These are phyloP conservation scores for Pyrrhura leucotis DNA, from an alignment of 2,797 vertebrate species.

Conservation along the genomic window DNA sequence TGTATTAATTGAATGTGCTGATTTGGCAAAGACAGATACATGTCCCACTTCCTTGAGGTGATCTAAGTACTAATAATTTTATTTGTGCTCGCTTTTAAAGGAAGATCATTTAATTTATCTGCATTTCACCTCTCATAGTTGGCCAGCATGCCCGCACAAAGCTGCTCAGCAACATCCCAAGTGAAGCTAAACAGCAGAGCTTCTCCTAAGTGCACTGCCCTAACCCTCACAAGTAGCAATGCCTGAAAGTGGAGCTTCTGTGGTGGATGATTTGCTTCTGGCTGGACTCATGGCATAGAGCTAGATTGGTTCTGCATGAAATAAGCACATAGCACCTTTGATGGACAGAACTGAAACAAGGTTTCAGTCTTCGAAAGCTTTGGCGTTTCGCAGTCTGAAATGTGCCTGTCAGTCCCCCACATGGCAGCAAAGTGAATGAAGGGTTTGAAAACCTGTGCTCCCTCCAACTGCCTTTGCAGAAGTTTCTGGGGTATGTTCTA, in stretches of 20 bases:
- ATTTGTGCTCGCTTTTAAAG: neutral
- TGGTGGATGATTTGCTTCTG: fast-evolving
- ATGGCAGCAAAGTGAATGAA: neutral
- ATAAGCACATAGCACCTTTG: neutral
- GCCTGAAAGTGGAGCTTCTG: neutral
- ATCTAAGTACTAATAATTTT: neutral
- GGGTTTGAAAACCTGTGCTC: neutral
- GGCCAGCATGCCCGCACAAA: neutral
- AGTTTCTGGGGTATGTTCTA: neutral
- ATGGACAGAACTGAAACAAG: neutral
- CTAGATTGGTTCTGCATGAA: neutral
- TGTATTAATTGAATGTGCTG: neutral
- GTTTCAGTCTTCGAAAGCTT: neutral
- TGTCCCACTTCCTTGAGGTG: neutral
- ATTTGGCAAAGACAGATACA: neutral
- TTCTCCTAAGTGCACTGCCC: neutral
- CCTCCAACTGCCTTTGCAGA: neutral
- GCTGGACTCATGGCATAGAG: neutral
- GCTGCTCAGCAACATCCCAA: neutral
- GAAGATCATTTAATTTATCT: neutral
- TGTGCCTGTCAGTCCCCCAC: neutral
- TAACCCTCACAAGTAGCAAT: neutral
- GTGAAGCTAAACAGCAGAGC: neutral
- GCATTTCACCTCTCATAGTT: neutral
- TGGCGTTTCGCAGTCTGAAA: neutral